Evolutionary conservation across 2,113 vertebrate genomes (phyloP).

Genomic region (Pitta sordida): DNA sequence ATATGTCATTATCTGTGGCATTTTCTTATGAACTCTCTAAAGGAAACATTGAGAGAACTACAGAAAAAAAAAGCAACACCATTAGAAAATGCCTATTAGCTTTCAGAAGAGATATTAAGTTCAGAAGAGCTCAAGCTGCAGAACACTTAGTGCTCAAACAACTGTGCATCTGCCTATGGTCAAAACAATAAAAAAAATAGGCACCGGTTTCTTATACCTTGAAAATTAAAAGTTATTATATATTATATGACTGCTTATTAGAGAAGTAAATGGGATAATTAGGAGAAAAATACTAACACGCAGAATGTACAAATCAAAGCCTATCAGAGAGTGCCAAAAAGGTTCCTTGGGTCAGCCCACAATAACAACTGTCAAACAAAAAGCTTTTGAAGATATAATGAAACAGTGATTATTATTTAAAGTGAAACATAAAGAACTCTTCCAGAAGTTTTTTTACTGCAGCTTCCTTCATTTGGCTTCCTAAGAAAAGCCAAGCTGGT

Average conservation of each 20-base stretch:
- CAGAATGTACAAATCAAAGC: neutral
- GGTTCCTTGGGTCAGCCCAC: neutral
- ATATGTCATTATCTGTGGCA: neutral
- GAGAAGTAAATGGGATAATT: neutral
- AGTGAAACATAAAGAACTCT: neutral
- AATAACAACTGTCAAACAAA: neutral
- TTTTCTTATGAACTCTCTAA: neutral
- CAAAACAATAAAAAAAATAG: neutral
- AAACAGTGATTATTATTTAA: neutral
- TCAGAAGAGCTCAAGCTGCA: neutral
- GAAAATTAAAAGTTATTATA: neutral
- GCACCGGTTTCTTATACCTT: neutral
- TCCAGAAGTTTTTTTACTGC: neutral
- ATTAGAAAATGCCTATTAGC: neutral
- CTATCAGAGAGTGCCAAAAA: neutral
- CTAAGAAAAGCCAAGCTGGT: neutral
- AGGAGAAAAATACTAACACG: accelerated
- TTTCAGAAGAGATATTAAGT: neutral
- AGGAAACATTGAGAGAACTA: neutral
- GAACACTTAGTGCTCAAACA: neutral
- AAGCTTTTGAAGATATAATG: neutral
- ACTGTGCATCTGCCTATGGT: neutral
- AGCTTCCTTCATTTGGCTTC: neutral
- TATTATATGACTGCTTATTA: neutral
- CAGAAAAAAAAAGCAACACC: neutral